These are phyloP conservation scores for Anguilla japonica DNA, from an alignment of 2,113 vertebrate species.

Conservation along the genomic window DNA sequence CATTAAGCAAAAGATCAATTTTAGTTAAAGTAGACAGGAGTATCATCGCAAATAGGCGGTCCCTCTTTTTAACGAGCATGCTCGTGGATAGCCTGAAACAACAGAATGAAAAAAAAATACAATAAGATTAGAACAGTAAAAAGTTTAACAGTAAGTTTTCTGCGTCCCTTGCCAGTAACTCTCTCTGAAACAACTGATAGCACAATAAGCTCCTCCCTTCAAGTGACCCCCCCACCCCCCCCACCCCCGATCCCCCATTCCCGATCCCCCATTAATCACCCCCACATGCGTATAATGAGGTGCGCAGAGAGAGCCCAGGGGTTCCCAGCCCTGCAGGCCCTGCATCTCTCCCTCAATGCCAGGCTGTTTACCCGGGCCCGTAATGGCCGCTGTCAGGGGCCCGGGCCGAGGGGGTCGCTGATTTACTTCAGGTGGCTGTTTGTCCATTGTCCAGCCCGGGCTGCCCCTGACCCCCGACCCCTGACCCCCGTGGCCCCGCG, in stretches of 20 bases:
- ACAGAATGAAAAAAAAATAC: not conserved
- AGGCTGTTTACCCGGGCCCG: conserved; percentile 62
- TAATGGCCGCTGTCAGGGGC: conserved; percentile 66
- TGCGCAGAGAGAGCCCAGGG: not conserved
- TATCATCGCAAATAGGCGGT: not conserved
- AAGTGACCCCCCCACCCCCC: not conserved
- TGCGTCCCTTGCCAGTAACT: not conserved
- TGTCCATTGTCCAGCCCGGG: conserved; percentile 64
- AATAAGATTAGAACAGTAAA: not conserved
- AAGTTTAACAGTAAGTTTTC: not conserved
- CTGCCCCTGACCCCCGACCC: conserved; percentile 62
- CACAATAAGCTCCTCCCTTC: not conserved
- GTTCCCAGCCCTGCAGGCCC: not conserved
- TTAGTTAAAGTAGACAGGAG: not conserved
- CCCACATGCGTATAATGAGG: conserved; percentile 14
- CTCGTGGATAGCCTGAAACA: not conserved
- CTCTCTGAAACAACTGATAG: not conserved
- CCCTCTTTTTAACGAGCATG: not conserved
- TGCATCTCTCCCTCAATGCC: conserved; percentile 53
- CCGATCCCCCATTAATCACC: not conserved
- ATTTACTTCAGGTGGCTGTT: conserved; percentile 74
- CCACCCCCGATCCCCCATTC: not conserved
- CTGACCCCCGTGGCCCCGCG: conserved; percentile 50
- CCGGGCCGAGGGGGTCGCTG: conserved; percentile 56
- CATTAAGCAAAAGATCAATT: not conserved